phyloP scores from a whole-genome alignment of 2,113 vertebrate species.

The Okapia johnstoni region DNA sequence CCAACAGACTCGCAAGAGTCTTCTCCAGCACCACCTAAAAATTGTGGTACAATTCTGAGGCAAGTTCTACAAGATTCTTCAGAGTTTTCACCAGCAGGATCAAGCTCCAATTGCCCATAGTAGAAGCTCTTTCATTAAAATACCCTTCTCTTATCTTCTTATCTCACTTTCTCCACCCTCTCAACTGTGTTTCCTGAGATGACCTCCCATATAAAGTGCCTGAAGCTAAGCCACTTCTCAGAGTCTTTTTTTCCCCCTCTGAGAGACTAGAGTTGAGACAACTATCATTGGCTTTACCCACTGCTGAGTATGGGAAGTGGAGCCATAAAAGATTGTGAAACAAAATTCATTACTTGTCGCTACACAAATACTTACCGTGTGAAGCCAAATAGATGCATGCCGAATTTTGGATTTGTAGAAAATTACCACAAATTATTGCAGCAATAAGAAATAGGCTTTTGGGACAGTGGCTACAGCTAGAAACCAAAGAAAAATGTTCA shows the following conservation, averaged over 20 bases:
- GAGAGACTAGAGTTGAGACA: constrained; percentile 7
- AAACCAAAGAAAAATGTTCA: neutral
- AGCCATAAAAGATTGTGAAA: neutral
- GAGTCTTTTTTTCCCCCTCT: neutral
- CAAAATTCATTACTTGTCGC: constrained; percentile 16
- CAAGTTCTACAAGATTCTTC: neutral
- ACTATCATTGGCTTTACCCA: neutral
- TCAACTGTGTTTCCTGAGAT: neutral
- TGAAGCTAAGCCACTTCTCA: constrained; percentile 10
- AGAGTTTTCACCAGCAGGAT: neutral
- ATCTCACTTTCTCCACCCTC: neutral
- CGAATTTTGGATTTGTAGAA: constrained; percentile 9
- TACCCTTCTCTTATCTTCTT: neutral
- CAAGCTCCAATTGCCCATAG: neutral
- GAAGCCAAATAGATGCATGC: neutral
- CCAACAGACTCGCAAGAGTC: neutral
- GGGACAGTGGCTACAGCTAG: neutral
- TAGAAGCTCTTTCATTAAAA: neutral
- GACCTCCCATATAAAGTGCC: neutral
- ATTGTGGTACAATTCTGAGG: neutral
- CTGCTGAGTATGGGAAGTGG: neutral
- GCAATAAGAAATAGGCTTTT: constrained; percentile 18
- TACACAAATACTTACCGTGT: neutral
- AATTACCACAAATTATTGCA: neutral
- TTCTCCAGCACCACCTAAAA: neutral